Conservation (phyloP, 2,888 invertebrate species). For the Idaea dimidiata region DNA sequence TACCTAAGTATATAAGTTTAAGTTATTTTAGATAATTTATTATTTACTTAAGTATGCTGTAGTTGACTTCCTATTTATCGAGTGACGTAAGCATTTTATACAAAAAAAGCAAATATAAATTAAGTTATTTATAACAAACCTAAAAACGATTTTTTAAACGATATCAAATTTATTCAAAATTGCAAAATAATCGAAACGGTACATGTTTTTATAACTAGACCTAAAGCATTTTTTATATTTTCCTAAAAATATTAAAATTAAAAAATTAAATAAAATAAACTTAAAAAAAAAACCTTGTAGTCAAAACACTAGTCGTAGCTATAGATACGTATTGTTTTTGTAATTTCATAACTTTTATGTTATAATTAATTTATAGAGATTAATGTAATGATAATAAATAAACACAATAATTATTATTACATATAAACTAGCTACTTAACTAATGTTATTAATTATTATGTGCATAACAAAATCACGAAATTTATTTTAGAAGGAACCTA, state of each 20-base stretch:
- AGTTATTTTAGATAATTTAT: constrained; percentile 2
- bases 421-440: not conserved
- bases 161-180: too few species aligned
- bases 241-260: constrained; percentile 14
- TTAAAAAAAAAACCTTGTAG: constrained; percentile 9
- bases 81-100: not conserved
- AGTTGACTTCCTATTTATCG: not conserved
- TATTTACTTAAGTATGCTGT: not conserved
- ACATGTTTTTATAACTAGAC: not conserved
- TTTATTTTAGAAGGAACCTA: too few species aligned
- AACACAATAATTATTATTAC: too few species aligned
- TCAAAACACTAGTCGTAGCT: constrained; percentile 26
- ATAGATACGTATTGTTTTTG: not conserved
- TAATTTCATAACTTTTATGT: not conserved
- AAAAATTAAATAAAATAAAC: constrained; percentile 20
- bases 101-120: not conserved
- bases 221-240: constrained; percentile 17
- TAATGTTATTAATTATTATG: not conserved
- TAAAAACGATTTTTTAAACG: not conserved
- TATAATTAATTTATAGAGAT: not conserved
- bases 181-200: not conserved
- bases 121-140: not conserved
- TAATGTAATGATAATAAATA: not conserved
- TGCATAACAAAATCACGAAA: not conserved
- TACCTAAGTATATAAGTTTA: not conserved